These are phyloP conservation scores for Girardinichthys multiradiatus DNA, from an alignment of 2,113 vertebrate species.

Conservation along the genomic window DNA sequence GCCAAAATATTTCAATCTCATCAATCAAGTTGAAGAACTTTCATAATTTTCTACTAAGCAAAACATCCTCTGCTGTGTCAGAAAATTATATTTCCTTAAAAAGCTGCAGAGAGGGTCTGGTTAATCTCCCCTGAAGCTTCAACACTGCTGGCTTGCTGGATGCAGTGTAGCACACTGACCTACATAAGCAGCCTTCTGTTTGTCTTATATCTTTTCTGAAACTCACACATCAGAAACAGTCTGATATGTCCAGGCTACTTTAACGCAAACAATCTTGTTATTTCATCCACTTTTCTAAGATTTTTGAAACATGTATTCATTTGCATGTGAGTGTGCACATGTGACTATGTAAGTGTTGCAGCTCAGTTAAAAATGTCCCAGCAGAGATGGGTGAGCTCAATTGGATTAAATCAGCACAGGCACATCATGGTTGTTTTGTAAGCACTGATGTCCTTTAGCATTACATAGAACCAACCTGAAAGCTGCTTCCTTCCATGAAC, in stretches of 20 bases:
- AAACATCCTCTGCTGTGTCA: conserved; percentile 10
- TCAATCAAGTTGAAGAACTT: not conserved
- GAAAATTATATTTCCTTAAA: not conserved
- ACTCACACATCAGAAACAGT: conserved; percentile 10
- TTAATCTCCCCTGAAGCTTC: conserved; percentile 36
- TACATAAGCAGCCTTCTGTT: conserved; percentile 49
- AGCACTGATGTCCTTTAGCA: not conserved
- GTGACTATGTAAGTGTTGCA: not conserved
- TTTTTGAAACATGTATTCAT: not conserved
- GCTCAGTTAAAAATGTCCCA: not conserved
- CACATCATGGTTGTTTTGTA: not conserved
- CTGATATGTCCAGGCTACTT: not conserved
- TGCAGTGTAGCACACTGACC: conserved; percentile 63
- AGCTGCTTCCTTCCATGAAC: not conserved
- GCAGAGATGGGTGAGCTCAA: not conserved
- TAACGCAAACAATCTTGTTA: not conserved
- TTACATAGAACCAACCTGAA: not conserved
- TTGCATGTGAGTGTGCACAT: not conserved
- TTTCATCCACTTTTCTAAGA: conserved; percentile 12
- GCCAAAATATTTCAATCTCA: not conserved
- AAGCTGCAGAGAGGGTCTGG: not conserved
- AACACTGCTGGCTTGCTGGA: conserved; percentile 37
- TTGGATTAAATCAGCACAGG: conserved; percentile 5
- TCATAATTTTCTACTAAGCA: conserved; percentile 12
- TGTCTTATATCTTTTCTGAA: conserved; percentile 21